phyloP scores from a whole-genome alignment of 2,797 vertebrate species.

The Coregonus sp. region DNA sequence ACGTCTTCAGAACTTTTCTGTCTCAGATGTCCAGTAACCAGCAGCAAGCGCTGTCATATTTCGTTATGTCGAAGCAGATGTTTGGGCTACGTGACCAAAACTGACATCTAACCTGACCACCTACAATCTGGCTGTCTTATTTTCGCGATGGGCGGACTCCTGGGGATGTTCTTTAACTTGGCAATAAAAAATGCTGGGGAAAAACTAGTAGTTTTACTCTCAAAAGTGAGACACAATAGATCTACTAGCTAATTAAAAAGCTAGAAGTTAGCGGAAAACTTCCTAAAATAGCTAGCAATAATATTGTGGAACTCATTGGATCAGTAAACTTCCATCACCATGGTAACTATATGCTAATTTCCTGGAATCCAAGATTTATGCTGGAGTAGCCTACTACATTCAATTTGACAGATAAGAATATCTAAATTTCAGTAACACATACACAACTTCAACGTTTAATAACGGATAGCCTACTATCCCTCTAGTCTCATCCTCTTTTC shows the following conservation, averaged over 20 bases:
- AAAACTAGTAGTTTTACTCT: neutral
- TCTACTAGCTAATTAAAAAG: neutral
- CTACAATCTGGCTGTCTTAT: constrained; percentile 38
- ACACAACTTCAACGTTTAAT: neutral
- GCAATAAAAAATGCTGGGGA: neutral
- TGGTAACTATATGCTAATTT: constrained; percentile 54
- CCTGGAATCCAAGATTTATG: neutral
- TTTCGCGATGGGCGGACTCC: constrained; percentile 16
- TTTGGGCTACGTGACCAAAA: neutral
- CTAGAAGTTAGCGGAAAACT: constrained; percentile 21
- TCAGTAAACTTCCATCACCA: constrained; percentile 48
- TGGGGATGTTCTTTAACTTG: neutral
- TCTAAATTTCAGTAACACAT: neutral
- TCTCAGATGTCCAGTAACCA: neutral
- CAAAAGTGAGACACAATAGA: neutral
- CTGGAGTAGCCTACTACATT: neutral
- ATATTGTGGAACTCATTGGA: constrained; percentile 10
- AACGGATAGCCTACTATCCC: neutral
- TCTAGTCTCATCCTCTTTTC: neutral
- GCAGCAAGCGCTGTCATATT: constrained; percentile 3
- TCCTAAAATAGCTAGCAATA: constrained; percentile 16
- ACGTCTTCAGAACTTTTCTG: neutral
- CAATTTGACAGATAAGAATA: neutral
- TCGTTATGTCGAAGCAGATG: neutral
- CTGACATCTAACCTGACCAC: neutral